phyloP scores from a whole-genome alignment of 2,888 invertebrate genomes.

The Acrobasis repandana region DNA sequence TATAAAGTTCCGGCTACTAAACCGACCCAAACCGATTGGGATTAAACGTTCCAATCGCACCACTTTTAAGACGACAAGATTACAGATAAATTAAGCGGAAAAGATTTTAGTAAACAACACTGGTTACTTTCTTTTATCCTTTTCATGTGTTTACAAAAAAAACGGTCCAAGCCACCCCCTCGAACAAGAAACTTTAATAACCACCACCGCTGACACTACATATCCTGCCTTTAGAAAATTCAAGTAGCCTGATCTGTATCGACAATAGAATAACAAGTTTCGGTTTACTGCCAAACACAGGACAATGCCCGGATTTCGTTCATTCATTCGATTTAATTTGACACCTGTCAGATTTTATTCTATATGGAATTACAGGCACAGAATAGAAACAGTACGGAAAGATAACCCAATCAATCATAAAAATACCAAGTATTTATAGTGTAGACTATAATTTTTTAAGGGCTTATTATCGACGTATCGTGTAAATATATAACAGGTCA shows the following conservation, averaged over 20 bases:
- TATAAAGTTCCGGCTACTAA: too few relatives aligned
- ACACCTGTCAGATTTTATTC: slow-evolving; percentile 31
- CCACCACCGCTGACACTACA: slow-evolving; percentile 26
- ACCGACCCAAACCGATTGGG: too few relatives aligned
- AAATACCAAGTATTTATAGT: too few relatives aligned
- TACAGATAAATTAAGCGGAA: too few relatives aligned
- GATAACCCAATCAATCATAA: neutral
- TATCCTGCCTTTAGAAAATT: slow-evolving; percentile 35
- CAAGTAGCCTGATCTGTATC: slow-evolving; percentile 33
- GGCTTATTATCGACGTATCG: too few relatives aligned
- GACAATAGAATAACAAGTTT: slow-evolving; percentile 51
- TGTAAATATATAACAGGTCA: too few relatives aligned
- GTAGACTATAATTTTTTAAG: too few relatives aligned
- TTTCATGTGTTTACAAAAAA: neutral
- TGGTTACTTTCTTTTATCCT: neutral
- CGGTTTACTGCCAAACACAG: slow-evolving; percentile 42
- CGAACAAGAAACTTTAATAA: slow-evolving; percentile 8
- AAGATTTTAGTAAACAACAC: too few relatives aligned
- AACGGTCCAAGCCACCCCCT: slow-evolving; percentile 10
- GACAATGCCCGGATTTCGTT: slow-evolving; percentile 44
- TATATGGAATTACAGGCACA: slow-evolving; percentile 17
- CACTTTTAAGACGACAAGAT: too few relatives aligned
- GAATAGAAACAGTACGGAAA: slow-evolving; percentile 17
- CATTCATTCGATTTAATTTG: slow-evolving; percentile 34
- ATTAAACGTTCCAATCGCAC: too few relatives aligned